Evolutionary conservation across 2,113 vertebrate genomes (phyloP).

Genomic region (Rallus limicola): DNA sequence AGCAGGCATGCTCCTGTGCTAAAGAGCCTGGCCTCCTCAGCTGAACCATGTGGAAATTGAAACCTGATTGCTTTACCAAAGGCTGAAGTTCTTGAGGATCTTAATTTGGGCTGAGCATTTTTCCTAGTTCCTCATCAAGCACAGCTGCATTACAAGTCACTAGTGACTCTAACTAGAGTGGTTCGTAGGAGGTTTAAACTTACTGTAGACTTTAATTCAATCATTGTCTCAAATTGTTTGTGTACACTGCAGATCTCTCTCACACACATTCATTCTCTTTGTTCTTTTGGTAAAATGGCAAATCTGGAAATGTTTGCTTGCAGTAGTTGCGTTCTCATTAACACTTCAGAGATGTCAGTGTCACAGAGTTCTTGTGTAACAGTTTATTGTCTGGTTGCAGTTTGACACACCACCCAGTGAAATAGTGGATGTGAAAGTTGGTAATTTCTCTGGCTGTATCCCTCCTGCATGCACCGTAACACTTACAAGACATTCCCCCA

Average conservation of each 20-base stretch:
- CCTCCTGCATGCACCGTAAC: neutral
- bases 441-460: constrained; percentile 39
- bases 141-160: neutral
- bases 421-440: constrained; percentile 40
- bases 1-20: neutral
- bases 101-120: neutral
- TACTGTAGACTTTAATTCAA: constrained; percentile 24
- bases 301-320: constrained; percentile 9
- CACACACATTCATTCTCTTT: neutral
- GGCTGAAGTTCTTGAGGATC: neutral
- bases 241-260: neutral
- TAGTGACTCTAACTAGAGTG: constrained; percentile 2
- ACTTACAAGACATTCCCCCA: constrained; percentile 8
- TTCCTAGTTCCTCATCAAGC: neutral
- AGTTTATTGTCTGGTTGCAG: constrained; percentile 55
- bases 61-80: neutral
- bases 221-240: constrained; percentile 5
- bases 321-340: neutral
- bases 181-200: constrained; percentile 18
- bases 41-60: neutral
- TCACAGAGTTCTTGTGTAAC: constrained; percentile 32
- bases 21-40: neutral
- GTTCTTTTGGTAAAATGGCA: constrained; percentile 23
- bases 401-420: constrained; percentile 49
- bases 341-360: constrained; percentile 4